These are phyloP conservation scores for Leptothorax acervorum DNA, from an alignment of 2,888 invertebrate species.

Conservation along the genomic window DNA sequence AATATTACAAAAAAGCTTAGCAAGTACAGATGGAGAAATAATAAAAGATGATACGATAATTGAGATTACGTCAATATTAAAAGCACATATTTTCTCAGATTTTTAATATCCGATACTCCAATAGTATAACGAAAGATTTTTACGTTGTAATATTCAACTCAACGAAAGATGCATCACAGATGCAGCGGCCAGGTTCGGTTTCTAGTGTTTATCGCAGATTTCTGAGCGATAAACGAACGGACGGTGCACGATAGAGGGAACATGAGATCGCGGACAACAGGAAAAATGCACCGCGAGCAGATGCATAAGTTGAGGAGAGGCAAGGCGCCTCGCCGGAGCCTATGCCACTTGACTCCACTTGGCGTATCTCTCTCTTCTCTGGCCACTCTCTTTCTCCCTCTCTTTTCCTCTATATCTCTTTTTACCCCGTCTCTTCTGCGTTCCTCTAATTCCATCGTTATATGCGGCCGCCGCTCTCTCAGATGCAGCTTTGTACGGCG, in stretches of 20 bases:
- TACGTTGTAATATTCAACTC: neutral
- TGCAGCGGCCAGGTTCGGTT: neutral
- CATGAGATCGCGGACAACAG: conserved; percentile 13
- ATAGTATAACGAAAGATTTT: neutral
- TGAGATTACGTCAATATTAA: neutral
- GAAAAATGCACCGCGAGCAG: conserved; percentile 27
- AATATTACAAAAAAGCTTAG: neutral
- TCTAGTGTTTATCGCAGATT: neutral
- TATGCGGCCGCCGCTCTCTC: conserved; percentile 11
- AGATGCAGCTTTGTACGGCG: conserved; percentile 60
- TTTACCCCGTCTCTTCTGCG: neutral
- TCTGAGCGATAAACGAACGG: neutral
- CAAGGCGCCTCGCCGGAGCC: conserved; percentile 72
- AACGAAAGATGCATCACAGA: neutral
- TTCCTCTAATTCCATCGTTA: conserved; percentile 27
- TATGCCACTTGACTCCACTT: conserved; percentile 81
- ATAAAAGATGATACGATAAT: neutral
- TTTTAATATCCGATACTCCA: neutral
- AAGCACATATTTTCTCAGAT: neutral
- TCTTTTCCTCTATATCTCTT: neutral
- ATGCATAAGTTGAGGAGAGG: conserved; percentile 46
- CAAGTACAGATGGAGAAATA: neutral
- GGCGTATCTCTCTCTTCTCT: conserved; percentile 62
- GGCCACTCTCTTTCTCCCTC: neutral
- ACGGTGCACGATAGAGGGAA: neutral